These are phyloP conservation scores for Pseudobourletiella spinata DNA, from an alignment of 1,140 invertebrate species.

Conservation along the genomic window DNA sequence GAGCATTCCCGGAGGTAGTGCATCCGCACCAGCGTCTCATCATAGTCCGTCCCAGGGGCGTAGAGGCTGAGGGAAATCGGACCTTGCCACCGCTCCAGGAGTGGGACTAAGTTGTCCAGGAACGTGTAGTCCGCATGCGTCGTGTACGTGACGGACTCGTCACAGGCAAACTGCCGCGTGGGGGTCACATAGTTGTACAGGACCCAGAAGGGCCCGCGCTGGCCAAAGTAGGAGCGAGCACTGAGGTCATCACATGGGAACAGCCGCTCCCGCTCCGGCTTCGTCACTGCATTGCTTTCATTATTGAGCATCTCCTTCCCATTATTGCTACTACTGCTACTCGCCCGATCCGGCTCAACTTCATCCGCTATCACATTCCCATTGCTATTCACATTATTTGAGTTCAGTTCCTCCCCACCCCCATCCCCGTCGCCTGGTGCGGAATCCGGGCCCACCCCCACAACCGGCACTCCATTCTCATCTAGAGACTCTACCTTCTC, in stretches of 20 bases:
- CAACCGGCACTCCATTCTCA: constrained; percentile 9
- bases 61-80: constrained; percentile 66
- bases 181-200: constrained; percentile 72
- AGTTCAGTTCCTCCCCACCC: not conserved
- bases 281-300: not conserved
- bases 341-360: not conserved
- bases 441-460: not conserved
- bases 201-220: constrained; percentile 81
- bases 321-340: not conserved
- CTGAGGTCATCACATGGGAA: constrained; percentile 35
- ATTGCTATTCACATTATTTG: not conserved
- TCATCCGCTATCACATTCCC: not conserved
- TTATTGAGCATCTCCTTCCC: constrained; percentile 5
- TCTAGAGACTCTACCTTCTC: not conserved
- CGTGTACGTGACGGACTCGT: constrained; percentile 80
- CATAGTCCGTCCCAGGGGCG: constrained; percentile 61
- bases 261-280: constrained; percentile 3
- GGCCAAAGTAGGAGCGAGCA: constrained; percentile 39
- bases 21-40: constrained; percentile 55
- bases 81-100: constrained; percentile 60
- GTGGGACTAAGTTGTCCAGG: constrained; percentile 74
- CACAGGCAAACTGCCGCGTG: constrained; percentile 48
- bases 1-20: constrained; percentile 57
- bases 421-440: constrained; percentile 9
- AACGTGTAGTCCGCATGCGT: constrained; percentile 87